A percentile compares a stretch with the other conserved stretches of the same genome.
Conservation (phyloP, 2,113 vertebrate genomes). For the Mastomys natalensis region DNA sequence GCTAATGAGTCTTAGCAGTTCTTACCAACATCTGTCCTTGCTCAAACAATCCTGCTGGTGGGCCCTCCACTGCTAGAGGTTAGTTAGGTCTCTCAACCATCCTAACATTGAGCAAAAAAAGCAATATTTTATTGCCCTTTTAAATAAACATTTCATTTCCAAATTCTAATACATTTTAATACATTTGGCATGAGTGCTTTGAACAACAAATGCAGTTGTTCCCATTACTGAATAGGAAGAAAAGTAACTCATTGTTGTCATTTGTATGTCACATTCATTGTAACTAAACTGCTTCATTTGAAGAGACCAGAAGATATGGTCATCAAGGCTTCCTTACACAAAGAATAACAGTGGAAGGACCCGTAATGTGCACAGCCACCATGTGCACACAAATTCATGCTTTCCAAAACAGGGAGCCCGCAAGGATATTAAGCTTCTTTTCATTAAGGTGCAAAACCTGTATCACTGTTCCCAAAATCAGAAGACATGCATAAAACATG, state of each 20-base stretch:
- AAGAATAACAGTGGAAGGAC: not conserved
- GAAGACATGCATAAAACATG: slow-evolving; percentile 56
- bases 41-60: not conserved
- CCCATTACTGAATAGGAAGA: not conserved
- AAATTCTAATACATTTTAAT: slow-evolving; percentile 32
- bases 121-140: not conserved
- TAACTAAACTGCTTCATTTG: not conserved
- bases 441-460: slow-evolving; percentile 60
- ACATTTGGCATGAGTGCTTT: not conserved
- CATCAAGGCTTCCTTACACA: not conserved
- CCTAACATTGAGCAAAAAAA: not conserved
- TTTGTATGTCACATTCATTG: not conserved
- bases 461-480: slow-evolving; percentile 44
- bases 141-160: slow-evolving; percentile 29
- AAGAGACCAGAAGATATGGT: not conserved
- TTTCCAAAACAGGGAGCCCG: not conserved
- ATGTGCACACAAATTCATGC: not conserved
- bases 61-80: not conserved
- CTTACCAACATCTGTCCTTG: not conserved
- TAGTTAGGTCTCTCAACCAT: slow-evolving; percentile 41
- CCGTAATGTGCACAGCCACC: not conserved
- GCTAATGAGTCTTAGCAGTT: slow-evolving; percentile 46
- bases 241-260: not conserved
- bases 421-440: not conserved
- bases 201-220: not conserved